Evolutionary conservation across 2,797 vertebrate species (phyloP), one percentile per base, ranked within the genome.

Genomic region (Dendrocincla tyrannina): DNA sequence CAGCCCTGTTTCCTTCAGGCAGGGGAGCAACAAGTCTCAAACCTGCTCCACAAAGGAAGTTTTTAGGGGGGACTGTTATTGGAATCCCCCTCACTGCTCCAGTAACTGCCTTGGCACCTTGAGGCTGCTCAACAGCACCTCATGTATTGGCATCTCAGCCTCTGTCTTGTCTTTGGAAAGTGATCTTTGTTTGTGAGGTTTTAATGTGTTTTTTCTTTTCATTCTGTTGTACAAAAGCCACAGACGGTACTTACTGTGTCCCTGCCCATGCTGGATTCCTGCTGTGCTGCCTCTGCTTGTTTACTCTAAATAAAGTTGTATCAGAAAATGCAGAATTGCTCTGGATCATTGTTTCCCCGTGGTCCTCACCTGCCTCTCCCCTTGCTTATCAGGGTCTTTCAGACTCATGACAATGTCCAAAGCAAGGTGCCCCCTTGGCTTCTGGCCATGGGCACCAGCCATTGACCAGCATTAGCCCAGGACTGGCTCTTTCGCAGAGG

Each of bases 401-500:
- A 9, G 49, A 50, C 23, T 69, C 16, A 12, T 13, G 28, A 0
- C 12, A 2, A 0, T 10, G 20, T 55, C 67, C 11, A 2, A 35
- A 60, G 18, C n/a, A 11, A 25, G 47, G 67, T 60, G 28, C 2
- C 41, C 50, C 22, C n/a, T 30, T 1, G 2, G 27, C 11, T 17
- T 14, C 46, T 47, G 53, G 30, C 69, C 70, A 25, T 24, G 37
- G 52, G 4, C 44, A 37, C 15, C 44, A 46, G 44, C 44, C 67
- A 17, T 13, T n/a, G 6, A n/a, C 62, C 41, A n/a, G 22, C 9
- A 0, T 32, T 37, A 11, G 49, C 23, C 3, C 7, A 47, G 63
- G 44, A 0, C 10, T 0, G 0, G 37, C 55, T 84, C 33, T 46
- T 37, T 69, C 0, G 0, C 18, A 35, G 77, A 11, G 0, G 5